Base-by-base conservation (phyloP, 2,888 invertebrate genomes). In the Polydrusus pterygomalis region DNA sequence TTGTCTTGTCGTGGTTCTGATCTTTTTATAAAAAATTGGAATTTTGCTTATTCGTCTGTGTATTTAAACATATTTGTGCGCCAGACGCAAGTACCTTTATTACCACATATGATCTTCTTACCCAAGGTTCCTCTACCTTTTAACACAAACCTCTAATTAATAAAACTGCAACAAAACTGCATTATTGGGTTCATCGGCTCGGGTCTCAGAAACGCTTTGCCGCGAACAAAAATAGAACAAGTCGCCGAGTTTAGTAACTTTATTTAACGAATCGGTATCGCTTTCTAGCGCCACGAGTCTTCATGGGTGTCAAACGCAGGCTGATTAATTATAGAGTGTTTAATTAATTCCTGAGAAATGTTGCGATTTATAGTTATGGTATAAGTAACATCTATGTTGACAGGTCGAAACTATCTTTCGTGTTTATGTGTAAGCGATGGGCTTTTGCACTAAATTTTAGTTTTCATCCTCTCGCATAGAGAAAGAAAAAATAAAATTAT, bases 151-250 rank as follows among this genome's bases (percentile, higher is more conserved):
- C 58, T 40, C 30, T 10, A 17, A 38, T 60, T 60, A 38, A 30
- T 1, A 56, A 34, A 56, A 60, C 38, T 60, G 58, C 58, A 63
- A 45, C 47, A 49, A 49, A 64, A 43, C 25, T 64, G 47, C 15
- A 49, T 45, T 49, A 17, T 30, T 20, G 17, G 25, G 64, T 64
- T 64, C 64, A 47, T 64, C 49, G 64, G 30, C 64, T 47, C 20
- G 30, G 30, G 15, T 60, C 58, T 60, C 38, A 13, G 17, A 9
- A 17, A 60, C 25, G 25, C 45, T 20, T n/a, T 25, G 30, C 49
- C 34, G 34, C 6, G 47, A 34, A 49, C 17, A 64, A 64, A 64
- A 64, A 64, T 64, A 64, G 64, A 64, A 64, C 64, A 34, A 64
- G 64, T 64, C 64, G 64, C 49, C 49, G 34, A 10, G 58, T 60